These are phyloP conservation scores for Haliclystus octoradiatus DNA, from an alignment of 30 jellyfish, hydroid and myxozoan species.

Conservation along the genomic window DNA sequence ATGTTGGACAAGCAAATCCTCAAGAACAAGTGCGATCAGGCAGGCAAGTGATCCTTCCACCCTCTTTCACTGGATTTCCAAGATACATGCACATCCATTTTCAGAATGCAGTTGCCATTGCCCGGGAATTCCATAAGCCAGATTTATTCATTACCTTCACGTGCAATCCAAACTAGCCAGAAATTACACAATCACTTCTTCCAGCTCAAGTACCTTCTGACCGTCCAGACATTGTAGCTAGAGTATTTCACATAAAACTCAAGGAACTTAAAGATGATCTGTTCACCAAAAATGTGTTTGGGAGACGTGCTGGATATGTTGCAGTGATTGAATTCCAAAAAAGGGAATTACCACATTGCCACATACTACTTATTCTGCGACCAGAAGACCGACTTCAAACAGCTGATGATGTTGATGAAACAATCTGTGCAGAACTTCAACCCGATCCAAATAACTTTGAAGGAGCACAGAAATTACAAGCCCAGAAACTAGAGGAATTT, in stretches of 20 bases:
- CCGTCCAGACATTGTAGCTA: slow-evolving; percentile 30
- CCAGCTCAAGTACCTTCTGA: slow-evolving; percentile 34
- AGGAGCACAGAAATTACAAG: too few species aligned
- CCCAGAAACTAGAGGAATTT: too few species aligned
- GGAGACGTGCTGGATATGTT: too few species aligned
- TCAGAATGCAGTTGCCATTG: slow-evolving; percentile 50
- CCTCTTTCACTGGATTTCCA: too few species aligned
- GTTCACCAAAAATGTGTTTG: too few species aligned
- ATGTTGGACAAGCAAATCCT: too few species aligned
- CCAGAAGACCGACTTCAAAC: slow-evolving; percentile 40
- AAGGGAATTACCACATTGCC: slow-evolving; percentile 66
- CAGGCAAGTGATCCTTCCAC: slow-evolving; percentile 46
- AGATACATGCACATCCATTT: slow-evolving; percentile 24
- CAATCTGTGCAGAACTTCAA: slow-evolving; percentile 55
- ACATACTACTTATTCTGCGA: slow-evolving; percentile 36
- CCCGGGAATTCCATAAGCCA: slow-evolving; percentile 25
- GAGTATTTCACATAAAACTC: slow-evolving; percentile 25
- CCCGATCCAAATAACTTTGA: slow-evolving; percentile 33
- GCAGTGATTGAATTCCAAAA: slow-evolving; percentile 55
- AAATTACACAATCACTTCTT: slow-evolving; percentile 14
- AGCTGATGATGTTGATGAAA: slow-evolving; percentile 49
- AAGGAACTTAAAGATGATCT: slow-evolving; percentile 26
- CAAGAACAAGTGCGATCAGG: too few species aligned
- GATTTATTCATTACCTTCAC: slow-evolving; percentile 36
- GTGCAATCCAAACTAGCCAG: slow-evolving; percentile 62